Evolutionary conservation across 1,140 invertebrate species (phyloP).

Genomic region (Stenopsyche tienmushanensis): DNA sequence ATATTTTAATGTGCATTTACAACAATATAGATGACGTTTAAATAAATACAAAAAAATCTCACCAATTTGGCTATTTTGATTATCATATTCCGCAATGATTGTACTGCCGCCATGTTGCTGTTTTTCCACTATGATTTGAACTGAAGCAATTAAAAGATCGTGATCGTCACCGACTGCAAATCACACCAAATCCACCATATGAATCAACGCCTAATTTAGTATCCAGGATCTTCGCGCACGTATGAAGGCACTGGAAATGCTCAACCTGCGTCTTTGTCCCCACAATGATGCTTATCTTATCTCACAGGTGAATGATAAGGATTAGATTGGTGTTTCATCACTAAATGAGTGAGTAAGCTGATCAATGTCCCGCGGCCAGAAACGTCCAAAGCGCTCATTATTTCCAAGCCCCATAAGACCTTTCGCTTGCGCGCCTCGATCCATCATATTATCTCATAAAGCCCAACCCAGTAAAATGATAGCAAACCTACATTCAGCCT

Average conservation of each 20-base stretch:
- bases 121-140: neutral
- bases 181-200: neutral
- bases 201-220: neutral
- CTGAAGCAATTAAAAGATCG: neutral
- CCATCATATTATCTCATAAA: conserved; percentile 4
- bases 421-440: neutral
- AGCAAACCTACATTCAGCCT: too few species aligned
- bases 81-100: neutral
- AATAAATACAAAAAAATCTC: neutral
- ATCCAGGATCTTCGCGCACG: too few species aligned
- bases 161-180: neutral
- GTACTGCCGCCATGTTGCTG: neutral
- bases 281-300: conserved; percentile 5
- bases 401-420: neutral
- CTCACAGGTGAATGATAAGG: conserved; percentile 15
- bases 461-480: neutral
- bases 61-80: conserved; percentile 25
- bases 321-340: conserved; percentile 28
- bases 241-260: too few species aligned
- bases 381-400: neutral
- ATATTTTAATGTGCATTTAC: too few species aligned
- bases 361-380: neutral
- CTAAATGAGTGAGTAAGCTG: conserved; percentile 8
- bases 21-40: too few species aligned
- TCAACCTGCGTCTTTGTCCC: neutral